Evolutionary conservation across 2,113 vertebrate species (phyloP).

Genomic region (Rhagologus leucostigma): DNA sequence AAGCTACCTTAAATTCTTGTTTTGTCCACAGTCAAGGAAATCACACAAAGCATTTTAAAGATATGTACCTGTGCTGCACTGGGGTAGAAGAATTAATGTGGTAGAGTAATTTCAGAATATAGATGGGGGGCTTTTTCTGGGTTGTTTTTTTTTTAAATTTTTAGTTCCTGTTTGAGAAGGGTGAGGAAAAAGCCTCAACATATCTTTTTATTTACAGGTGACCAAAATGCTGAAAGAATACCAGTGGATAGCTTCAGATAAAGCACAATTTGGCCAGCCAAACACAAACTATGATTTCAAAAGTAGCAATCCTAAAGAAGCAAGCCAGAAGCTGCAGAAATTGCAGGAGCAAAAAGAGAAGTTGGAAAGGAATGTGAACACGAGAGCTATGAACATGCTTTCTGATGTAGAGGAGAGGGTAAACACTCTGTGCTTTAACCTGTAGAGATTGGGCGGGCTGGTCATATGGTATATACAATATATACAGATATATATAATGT

Average conservation of each 20-base stretch:
- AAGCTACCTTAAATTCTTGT: background rate
- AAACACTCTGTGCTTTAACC: background rate
- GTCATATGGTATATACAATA: background rate
- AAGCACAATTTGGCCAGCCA: constrained; percentile 85
- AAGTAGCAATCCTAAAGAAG: constrained; percentile 80
- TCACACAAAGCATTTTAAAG: background rate
- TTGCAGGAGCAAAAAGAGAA: constrained; percentile 81
- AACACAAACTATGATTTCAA: constrained; percentile 92
- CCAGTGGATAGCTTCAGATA: constrained; percentile 91
- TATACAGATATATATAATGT: background rate
- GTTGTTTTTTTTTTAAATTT: background rate
- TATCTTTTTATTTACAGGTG: constrained; percentile 71
- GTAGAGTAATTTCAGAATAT: background rate
- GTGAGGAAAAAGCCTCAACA: background rate
- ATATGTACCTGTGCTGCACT: background rate
- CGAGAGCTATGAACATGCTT: constrained; percentile 86
- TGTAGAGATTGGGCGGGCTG: background rate
- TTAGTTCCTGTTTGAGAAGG: background rate
- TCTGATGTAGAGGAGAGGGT: constrained; percentile 90
- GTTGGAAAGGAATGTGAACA: constrained; percentile 84
- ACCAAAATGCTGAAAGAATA: constrained; percentile 87
- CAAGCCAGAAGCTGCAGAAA: constrained; percentile 82
- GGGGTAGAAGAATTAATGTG: background rate
- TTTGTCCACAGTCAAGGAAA: background rate
- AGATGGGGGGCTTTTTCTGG: no score